These are phyloP conservation scores for Plebejus melissa DNA, from an alignment of 2,888 invertebrate species.

Conservation along the genomic window DNA sequence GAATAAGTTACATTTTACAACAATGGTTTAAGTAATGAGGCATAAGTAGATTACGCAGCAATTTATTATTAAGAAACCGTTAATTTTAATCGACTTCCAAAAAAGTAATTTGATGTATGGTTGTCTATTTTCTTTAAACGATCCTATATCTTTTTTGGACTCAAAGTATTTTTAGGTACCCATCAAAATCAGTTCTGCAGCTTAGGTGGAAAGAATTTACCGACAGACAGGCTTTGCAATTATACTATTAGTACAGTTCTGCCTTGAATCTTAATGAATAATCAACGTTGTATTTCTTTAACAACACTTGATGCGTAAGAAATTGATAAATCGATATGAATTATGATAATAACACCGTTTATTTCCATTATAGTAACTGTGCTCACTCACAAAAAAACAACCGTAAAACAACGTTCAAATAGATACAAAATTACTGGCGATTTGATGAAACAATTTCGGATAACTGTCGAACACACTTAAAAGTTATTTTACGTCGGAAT, in stretches of 20 bases:
- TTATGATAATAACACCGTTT: background rate
- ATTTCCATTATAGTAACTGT: background rate
- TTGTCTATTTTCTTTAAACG: too few species aligned
- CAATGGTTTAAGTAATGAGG: background rate
- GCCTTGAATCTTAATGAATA: background rate
- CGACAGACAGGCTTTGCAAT: background rate
- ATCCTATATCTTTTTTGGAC: too few species aligned
- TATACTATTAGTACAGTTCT: background rate
- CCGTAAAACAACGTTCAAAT: constrained; percentile 2
- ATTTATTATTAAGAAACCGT: too few species aligned
- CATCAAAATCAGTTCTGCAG: background rate
- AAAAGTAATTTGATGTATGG: too few species aligned
- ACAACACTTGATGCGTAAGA: background rate
- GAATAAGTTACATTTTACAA: background rate
- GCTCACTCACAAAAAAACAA: constrained; percentile 2
- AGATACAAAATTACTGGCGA: constrained; percentile 5
- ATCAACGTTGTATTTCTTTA: background rate
- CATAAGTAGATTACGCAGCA: background rate
- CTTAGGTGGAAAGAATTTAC: background rate
- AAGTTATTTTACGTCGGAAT: background rate
- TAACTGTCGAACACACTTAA: constrained; percentile 8
- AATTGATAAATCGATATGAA: background rate
- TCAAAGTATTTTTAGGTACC: too few species aligned
- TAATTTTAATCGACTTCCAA: background rate
- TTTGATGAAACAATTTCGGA: constrained; percentile 11